Evolutionary conservation across 1,140 invertebrate genomes (phyloP).

Genomic region (Papilio glaucus): DNA sequence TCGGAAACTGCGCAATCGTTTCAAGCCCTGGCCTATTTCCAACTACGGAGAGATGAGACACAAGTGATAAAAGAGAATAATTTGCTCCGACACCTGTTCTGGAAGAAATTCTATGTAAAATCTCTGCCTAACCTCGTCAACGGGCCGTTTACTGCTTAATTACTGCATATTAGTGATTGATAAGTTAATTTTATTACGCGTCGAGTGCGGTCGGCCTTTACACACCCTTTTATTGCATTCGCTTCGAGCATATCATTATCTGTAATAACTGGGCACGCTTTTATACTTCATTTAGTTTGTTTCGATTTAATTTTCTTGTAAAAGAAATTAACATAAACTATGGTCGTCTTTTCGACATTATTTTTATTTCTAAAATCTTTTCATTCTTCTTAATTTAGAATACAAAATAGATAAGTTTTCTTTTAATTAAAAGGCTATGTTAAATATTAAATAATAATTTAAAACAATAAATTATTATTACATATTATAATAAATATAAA

Average conservation of each 20-base stretch:
- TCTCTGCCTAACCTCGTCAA: slow-evolving; percentile 34
- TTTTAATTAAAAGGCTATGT: too few species aligned
- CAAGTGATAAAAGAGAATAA: slow-evolving; percentile 27
- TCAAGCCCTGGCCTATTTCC: slow-evolving; percentile 34
- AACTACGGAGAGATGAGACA: slow-evolving; percentile 35
- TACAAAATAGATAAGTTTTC: too few species aligned
- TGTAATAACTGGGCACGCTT: slow-evolving; percentile 20
- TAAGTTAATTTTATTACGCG: slow-evolving; percentile 30
- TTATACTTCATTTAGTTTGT: slow-evolving; percentile 31
- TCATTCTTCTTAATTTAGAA: too few species aligned
- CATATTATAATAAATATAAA: neutral
- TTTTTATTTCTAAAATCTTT: too few species aligned
- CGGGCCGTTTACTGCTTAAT: slow-evolving; percentile 21
- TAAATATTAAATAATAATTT: too few species aligned
- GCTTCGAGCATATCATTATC: slow-evolving; percentile 28
- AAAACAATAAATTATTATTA: slow-evolving; percentile 13
- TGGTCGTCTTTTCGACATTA: too few species aligned
- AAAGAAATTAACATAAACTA: neutral
- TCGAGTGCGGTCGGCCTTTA: slow-evolving; percentile 31
- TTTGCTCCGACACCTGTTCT: slow-evolving; percentile 34
- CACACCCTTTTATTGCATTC: slow-evolving; percentile 33
- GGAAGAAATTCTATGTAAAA: slow-evolving; percentile 29
- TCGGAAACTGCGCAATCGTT: slow-evolving; percentile 26
- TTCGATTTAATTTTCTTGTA: slow-evolving; percentile 38
- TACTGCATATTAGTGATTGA: slow-evolving; percentile 34